phyloP scores from a whole-genome alignment of 2,113 vertebrate species.

The Thoracochromis brauschi region DNA sequence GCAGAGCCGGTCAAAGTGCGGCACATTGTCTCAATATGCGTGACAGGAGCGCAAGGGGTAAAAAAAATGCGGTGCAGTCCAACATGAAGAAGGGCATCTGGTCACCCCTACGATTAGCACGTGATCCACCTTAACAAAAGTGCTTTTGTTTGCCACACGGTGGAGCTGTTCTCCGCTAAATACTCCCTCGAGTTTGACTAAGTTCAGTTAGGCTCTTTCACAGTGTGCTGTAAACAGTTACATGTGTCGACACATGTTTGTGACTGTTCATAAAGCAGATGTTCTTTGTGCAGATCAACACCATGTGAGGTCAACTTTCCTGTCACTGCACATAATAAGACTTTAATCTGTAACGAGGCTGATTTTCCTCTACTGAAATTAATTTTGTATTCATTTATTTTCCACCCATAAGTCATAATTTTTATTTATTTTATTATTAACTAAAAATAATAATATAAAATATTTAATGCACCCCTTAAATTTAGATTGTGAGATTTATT shows the following conservation, averaged over 20 bases:
- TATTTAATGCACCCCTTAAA: background rate
- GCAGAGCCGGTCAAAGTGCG: background rate
- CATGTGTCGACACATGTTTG: background rate
- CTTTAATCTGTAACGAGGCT: background rate
- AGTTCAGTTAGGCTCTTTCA: background rate
- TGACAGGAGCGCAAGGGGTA: fast-evolving
- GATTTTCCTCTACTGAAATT: background rate
- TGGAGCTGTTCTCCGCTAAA: background rate
- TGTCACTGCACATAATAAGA: background rate
- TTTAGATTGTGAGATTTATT: background rate
- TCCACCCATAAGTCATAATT: background rate
- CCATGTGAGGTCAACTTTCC: background rate
- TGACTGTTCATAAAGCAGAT: background rate
- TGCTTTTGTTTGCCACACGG: background rate
- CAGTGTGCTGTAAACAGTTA: background rate
- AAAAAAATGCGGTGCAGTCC: background rate
- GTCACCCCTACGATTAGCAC: background rate
- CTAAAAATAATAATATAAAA: background rate
- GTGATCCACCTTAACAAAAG: background rate
- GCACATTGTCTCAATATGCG: background rate
- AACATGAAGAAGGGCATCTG: background rate
- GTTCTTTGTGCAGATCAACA: background rate
- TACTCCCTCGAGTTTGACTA: fast-evolving
- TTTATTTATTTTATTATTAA: background rate
- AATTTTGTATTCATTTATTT: background rate